Conservation (phyloP, 2,888 invertebrate species). For the Drosophila bunnanda region DNA sequence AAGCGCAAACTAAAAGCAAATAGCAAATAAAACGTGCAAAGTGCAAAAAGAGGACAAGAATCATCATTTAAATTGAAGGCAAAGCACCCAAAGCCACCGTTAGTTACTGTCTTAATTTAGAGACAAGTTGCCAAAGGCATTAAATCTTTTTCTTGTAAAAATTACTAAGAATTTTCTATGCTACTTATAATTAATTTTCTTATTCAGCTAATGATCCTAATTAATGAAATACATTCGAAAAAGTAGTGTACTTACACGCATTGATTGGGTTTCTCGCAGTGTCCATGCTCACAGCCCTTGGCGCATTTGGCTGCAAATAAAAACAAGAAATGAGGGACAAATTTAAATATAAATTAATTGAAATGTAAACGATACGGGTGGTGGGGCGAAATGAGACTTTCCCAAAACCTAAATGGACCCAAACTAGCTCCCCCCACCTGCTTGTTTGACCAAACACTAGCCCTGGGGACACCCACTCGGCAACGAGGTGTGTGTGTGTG, state of each 20-base stretch:
- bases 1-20: conserved; percentile 57
- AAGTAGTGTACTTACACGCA: conserved; percentile 96
- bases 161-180: too few relatives aligned
- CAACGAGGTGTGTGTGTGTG: conserved; percentile 8
- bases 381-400: conserved; percentile 55
- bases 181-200: too few relatives aligned
- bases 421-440: conserved; percentile 48
- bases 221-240: conserved; percentile 35
- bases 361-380: conserved; percentile 53
- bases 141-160: background rate
- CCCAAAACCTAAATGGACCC: conserved; percentile 35
- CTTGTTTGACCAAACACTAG: conserved; percentile 12
- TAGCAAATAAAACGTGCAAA: conserved; percentile 54
- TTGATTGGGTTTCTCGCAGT: conserved; percentile 96
- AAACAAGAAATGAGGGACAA: conserved; percentile 27
- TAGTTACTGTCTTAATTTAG: conserved; percentile 25
- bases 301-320: conserved; percentile 91
- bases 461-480: conserved; percentile 62
- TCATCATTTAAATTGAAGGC: conserved; percentile 34
- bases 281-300: conserved; percentile 97
- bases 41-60: conserved; percentile 25
- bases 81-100: conserved; percentile 33
- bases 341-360: conserved; percentile 60
- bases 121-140: conserved; percentile 13
- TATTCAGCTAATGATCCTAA: too few relatives aligned